Evolutionary conservation across 2,113 vertebrate species (phyloP).

Genomic region (Oreochromis aureus): DNA sequence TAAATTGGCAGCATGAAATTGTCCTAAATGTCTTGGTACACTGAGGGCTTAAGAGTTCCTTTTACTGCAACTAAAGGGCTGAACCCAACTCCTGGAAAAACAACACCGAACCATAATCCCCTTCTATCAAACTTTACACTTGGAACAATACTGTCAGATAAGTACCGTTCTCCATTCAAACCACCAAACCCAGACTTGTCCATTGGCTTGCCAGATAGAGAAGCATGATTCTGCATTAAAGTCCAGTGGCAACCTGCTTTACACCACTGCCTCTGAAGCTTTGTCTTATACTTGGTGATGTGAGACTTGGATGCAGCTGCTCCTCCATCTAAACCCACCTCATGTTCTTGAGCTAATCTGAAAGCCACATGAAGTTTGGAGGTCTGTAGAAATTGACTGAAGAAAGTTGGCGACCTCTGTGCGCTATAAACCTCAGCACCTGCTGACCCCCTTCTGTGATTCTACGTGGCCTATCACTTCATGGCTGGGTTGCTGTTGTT

Average conservation of each 20-base stretch:
- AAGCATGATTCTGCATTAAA: background rate
- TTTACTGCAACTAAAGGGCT: background rate
- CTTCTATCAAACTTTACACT: background rate
- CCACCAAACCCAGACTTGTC: background rate
- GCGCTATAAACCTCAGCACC: background rate
- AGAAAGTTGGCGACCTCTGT: background rate
- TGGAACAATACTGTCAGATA: background rate
- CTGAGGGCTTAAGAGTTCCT: background rate
- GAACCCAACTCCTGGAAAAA: background rate
- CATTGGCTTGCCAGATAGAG: background rate
- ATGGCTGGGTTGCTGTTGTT: background rate
- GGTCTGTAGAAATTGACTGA: background rate
- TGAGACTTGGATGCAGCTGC: background rate
- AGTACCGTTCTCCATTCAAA: background rate
- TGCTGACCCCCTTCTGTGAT: background rate
- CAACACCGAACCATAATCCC: background rate
- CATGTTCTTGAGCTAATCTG: background rate
- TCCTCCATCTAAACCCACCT: background rate
- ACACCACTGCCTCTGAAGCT: background rate
- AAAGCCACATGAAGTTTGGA: background rate
- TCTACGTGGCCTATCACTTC: background rate
- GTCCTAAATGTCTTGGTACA: background rate
- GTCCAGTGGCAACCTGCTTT: background rate
- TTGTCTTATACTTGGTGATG: background rate
- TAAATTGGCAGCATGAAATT: background rate